These are phyloP conservation scores for Plagodis dolabraria DNA, from an alignment of 2,888 invertebrate genomes.

Conservation along the genomic window DNA sequence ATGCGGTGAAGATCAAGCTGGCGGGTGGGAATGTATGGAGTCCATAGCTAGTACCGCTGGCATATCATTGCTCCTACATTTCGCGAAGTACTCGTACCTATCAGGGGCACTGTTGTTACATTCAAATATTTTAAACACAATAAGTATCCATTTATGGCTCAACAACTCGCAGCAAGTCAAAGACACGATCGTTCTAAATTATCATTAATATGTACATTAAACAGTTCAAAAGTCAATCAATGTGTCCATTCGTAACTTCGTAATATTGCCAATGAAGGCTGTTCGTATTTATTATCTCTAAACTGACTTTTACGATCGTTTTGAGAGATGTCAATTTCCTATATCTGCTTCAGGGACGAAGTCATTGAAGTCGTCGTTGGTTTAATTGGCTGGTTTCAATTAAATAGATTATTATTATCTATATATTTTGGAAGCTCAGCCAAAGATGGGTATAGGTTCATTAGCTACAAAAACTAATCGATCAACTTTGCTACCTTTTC, in stretches of 20 bases:
- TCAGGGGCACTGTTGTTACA: neutral
- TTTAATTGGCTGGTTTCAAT: neutral
- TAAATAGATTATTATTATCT: neutral
- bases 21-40: no score
- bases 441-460: no score
- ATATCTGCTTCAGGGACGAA: slow-evolving; percentile 23
- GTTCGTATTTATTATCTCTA: slow-evolving; percentile 50
- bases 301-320: slow-evolving; percentile 47
- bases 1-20: no score
- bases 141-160: slow-evolving; percentile 8
- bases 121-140: neutral
- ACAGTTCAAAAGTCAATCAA: slow-evolving; percentile 44
- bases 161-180: slow-evolving; percentile 14
- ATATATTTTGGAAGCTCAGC: no score
- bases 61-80: no score
- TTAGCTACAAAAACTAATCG: no score
- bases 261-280: slow-evolving; percentile 44
- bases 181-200: slow-evolving; percentile 34
- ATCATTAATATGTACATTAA: slow-evolving; percentile 29
- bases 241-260: slow-evolving; percentile 38
- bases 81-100: no score
- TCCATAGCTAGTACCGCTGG: no score
- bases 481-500: no score
- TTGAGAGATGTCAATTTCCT: slow-evolving; percentile 19
- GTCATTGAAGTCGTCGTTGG: slow-evolving; percentile 7